These are phyloP conservation scores for Apeltes quadracus DNA, from an alignment of 2,113 vertebrate genomes.

Conservation along the genomic window DNA sequence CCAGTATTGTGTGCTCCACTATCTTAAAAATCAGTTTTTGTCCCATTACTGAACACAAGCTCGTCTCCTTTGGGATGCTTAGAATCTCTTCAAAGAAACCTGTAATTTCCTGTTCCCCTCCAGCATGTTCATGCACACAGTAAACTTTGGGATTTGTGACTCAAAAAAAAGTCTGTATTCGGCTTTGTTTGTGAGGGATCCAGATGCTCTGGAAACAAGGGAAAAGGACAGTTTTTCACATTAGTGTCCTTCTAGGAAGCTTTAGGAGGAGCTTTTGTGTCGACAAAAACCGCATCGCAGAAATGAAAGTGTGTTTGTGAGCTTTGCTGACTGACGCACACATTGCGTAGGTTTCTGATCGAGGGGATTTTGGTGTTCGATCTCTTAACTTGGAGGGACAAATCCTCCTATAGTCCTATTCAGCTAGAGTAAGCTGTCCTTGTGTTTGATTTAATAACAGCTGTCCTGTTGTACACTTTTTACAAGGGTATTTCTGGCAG, in stretches of 20 bases:
- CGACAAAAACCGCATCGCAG: not conserved
- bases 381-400: constrained; percentile 16
- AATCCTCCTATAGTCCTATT: not conserved
- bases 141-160: constrained; percentile 6
- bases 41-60: not conserved
- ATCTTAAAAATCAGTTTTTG: constrained; percentile 5
- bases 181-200: constrained; percentile 2
- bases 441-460: not conserved
- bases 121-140: not conserved
- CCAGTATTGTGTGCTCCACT: not conserved
- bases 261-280: not conserved
- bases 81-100: not conserved
- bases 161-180: not conserved
- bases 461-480: not conserved
- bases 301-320: constrained; percentile 28
- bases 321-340: constrained; percentile 20
- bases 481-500: constrained; percentile 14
- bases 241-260: not conserved
- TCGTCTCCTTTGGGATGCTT: not conserved
- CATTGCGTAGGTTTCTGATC: not conserved
- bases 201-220: not conserved
- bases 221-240: not conserved
- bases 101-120: not conserved
- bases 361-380: constrained; percentile 30
- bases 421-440: constrained; percentile 8